Evolutionary conservation across 1,140 invertebrate genomes (phyloP), one percentile per base, ranked within the genome.

Genomic region (Drosophila aff.): DNA sequence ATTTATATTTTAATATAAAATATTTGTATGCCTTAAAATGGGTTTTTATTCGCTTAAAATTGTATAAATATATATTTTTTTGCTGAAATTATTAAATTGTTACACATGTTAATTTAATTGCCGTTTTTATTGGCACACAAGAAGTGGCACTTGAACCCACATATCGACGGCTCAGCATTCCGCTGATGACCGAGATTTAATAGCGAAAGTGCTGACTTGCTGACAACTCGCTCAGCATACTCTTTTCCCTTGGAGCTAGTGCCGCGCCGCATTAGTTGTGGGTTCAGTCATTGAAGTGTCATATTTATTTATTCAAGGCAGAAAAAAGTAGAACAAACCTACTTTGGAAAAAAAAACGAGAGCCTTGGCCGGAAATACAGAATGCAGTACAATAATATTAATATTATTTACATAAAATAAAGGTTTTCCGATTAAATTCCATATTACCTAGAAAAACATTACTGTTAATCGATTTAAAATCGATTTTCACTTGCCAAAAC

Each of bases 141-240:
- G 31, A 36, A 15, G 6, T 16, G 47, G 50, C 33, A 40, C 3
- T 44, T 40, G 47, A 61, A 74, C 58, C 59, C 36, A 73, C 67
- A 72, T 73, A 73, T 60, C 49, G 33, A 55, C 31, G 53, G 61
- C 21, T 71, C 62, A 67, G 67, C 67, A 71, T 36, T 63, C 64
- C n/a, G 36, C 38, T 15, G 9, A 31, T 71, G 67, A 67, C 67
- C 67, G 67, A 67, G 13, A 66, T 71, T 55, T 55, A n/a, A 9
- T 15, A 33, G 21, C 4, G 13, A 72, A 72, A 72, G 46, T 72
- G 69, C 69, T 73, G 69, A 73, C 44, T 31, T 16, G 28, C 41
- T 41, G 33, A 28, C 18, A 49, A 71, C 26, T 47, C 31, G 21
- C 66, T 59, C 18, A 33, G 36, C 3, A 59, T 59, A 59, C 69